Evolutionary conservation across 2,888 invertebrate genomes (phyloP).

Genomic region (Autographa pulchrina): DNA sequence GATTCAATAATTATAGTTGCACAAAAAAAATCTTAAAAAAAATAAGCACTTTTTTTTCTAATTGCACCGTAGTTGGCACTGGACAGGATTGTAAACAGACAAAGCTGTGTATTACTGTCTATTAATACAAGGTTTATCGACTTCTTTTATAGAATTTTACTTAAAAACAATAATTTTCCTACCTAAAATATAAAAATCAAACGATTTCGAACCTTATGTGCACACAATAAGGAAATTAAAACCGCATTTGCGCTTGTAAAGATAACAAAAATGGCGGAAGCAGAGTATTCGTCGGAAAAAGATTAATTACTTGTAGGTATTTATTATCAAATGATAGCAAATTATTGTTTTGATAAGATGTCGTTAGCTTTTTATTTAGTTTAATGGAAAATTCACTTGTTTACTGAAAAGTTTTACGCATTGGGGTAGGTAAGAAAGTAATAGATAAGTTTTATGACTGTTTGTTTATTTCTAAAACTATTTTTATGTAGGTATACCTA

Average conservation of each 20-base stretch:
- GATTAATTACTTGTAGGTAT: constrained; percentile 39
- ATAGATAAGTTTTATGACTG: background rate
- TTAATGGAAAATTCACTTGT: background rate
- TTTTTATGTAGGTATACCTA: too few relatives aligned
- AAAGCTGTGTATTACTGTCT: constrained; percentile 52
- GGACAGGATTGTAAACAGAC: constrained; percentile 51
- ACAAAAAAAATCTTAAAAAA: constrained; percentile 27
- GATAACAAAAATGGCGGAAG: constrained; percentile 48
- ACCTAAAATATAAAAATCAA: constrained; percentile 14
- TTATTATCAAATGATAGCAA: constrained; percentile 34
- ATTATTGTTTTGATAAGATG: constrained; percentile 43
- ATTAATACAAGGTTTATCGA: constrained; percentile 31
- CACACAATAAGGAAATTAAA: background rate
- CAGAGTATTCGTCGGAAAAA: constrained; percentile 37
- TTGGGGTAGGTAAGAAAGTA: background rate
- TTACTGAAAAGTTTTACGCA: background rate
- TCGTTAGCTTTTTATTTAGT: constrained; percentile 31
- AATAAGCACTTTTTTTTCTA: constrained; percentile 18
- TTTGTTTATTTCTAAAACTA: background rate
- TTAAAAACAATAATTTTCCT: constrained; percentile 20
- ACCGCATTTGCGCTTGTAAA: constrained; percentile 19
- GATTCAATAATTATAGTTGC: background rate
- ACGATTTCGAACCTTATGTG: constrained; percentile 26
- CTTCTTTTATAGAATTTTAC: constrained; percentile 55
- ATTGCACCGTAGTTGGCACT: constrained; percentile 15